Evolutionary conservation across 2,888 invertebrate species (phyloP), one percentile per base, ranked within the genome.

Genomic region (Allacma fusca): DNA sequence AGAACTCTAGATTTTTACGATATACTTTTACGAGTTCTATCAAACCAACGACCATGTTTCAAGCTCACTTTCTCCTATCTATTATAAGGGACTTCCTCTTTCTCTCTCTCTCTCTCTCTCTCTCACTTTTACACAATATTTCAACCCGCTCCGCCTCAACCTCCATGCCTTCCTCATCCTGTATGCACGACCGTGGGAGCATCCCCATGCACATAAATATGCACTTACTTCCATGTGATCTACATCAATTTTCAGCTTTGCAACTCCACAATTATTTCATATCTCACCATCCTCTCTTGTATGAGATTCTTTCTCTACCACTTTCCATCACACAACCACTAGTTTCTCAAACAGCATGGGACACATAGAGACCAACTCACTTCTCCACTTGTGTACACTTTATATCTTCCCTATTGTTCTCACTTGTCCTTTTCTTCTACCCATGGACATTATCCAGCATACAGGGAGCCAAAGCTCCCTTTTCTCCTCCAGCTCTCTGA

Each of bases 21-120:
- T 50, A 77, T 65, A 73, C 73, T 65, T 77, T 77, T 77, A 77
- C 67, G 77, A 77, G 64, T 29, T 44, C 43, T 43, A 21, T 69
- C 24, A 21, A 70, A 44, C 21, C 19, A 70, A 24, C 26, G 44
- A 70, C 23, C 50, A 34, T 43, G 24, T 40, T 70, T 24, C 44
- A 65, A 65, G 28, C 19, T 65, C 28, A 26, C n/a, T 50, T 50
- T n/a, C n/a, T n/a, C 50, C n/a, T 16, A 50, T 50, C 4, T 50
- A 5, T 50, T 16, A n/a, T 2, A 9, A 1, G 50, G 1, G 65
- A 1, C 65, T 28, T 67, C 67, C 67, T 26, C 67, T 67, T 34
- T 67, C 34, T 67, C 67, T 29, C 29, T 29, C 29, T 16, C 9
- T 44, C 69, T 43, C 24, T 50, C 70, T 67, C 67, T 29, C 29